Evolutionary conservation across 2,113 vertebrate species (phyloP), one percentile per base, ranked within the genome.

Genomic region (Polyodon spathula): DNA sequence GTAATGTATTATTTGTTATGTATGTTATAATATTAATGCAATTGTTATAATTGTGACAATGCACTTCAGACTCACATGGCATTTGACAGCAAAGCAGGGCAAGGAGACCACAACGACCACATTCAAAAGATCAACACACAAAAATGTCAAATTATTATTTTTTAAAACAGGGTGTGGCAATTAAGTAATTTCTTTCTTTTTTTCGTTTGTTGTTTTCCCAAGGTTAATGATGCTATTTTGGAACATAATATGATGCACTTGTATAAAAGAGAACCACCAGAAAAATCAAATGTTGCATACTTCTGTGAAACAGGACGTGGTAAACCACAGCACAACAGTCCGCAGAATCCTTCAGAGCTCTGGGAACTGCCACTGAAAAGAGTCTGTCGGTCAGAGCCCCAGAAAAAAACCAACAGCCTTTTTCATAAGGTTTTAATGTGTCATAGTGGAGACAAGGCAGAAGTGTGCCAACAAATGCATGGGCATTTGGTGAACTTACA

Each of bases 281-380:
- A 53, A 15, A 44, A 59, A 48, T 42, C 5, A 27, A 16, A 40
- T 37, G 37, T 43, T 54, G 53, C 52, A 43, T 66, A 54, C 66
- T 59, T 57, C 40, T 52, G 44, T 17, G 54, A 59, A 61, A 46
- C 55, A 66, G 72, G 69, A 74, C 65, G 69, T 62, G 63, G 69
- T 64, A 15, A 42, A 67, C 62, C 60, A 17, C 64, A 62, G 9
- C 11, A 43, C 63, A 48, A 44, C 48, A 27, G 7, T 46, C 61
- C 40, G 17, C 42, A 41, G 59, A 40, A 37, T 37, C 56, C n/a
- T 9, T n/a, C 17, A 37, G 15, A 12, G 40, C 58, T 56, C 17
- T 41, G n/a, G 44, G 0, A 16, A 16, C 17, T 58, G 55, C 12
- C 56, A n/a, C 11, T 8, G 5, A n/a, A 5, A 7, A 40, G 44